phyloP scores from a whole-genome alignment of 2,113 vertebrate genomes.

The Tricholaema leucomelas region DNA sequence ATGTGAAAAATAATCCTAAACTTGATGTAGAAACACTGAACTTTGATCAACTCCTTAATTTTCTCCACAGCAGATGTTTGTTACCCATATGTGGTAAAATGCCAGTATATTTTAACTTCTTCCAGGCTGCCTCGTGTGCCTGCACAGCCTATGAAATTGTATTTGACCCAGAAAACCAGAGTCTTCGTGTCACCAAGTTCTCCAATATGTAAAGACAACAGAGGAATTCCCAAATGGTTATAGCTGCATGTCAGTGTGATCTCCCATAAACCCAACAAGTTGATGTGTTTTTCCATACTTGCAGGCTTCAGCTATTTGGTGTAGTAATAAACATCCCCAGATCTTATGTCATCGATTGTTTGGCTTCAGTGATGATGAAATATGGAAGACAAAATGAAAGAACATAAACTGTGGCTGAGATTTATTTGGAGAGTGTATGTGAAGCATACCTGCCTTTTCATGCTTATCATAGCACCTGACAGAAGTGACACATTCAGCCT shows the following conservation, averaged over 20 bases:
- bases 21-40: neutral
- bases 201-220: neutral
- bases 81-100: neutral
- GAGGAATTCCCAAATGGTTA: neutral
- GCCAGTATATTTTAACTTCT: neutral
- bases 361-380: conserved; percentile 32
- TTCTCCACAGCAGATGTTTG: neutral
- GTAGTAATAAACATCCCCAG: conserved; percentile 21
- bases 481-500: conserved; percentile 27
- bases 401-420: conserved; percentile 9
- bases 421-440: conserved; percentile 13
- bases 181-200: neutral
- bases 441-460: conserved; percentile 43
- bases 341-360: conserved; percentile 1
- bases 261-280: neutral
- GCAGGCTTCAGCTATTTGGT: neutral
- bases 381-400: conserved; percentile 34
- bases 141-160: neutral
- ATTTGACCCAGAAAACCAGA: neutral
- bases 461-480: conserved; percentile 35
- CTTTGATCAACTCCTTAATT: neutral
- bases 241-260: neutral
- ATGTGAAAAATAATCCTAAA: neutral
- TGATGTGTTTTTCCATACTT: neutral
- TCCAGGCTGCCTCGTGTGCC: neutral